Evolutionary conservation across 1,140 invertebrate genomes (phyloP).

Genomic region (Sinella curviseta): DNA sequence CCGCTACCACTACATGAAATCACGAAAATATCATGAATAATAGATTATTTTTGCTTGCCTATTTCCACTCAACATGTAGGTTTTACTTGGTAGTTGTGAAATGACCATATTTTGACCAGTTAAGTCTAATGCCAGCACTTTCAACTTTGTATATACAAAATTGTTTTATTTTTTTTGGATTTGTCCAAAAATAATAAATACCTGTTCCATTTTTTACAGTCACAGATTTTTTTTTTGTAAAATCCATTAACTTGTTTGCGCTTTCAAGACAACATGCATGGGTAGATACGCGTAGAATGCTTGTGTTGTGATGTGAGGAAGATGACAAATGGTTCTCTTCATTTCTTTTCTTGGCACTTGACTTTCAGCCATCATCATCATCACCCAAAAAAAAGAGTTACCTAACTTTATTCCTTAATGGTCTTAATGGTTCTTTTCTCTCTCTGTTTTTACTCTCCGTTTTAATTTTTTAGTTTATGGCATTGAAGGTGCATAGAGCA

Average conservation of each 20-base stretch:
- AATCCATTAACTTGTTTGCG: not conserved
- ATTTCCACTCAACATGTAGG: too few species aligned
- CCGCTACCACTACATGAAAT: too few species aligned
- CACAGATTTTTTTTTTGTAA: not conserved
- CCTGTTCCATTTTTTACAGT: conserved; percentile 15
- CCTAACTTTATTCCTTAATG: not conserved
- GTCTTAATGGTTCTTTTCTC: not conserved
- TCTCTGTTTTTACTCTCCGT: too few species aligned
- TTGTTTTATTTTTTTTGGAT: not conserved
- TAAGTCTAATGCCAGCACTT: too few species aligned
- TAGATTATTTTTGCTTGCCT: too few species aligned
- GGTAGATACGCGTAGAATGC: not conserved
- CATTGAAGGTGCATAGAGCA: not conserved
- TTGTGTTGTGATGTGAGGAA: not conserved
- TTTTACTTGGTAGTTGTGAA: too few species aligned
- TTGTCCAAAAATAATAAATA: not conserved
- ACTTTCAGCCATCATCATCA: not conserved
- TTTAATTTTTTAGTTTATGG: not conserved
- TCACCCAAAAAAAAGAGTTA: not conserved
- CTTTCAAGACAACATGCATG: too few species aligned
- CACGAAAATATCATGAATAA: too few species aligned
- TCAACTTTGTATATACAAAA: not conserved
- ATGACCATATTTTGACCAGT: too few species aligned
- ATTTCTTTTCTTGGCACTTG: conserved; percentile 13
- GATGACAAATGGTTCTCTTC: conserved; percentile 24